phyloP scores from a whole-genome alignment of 2,797 vertebrate genomes.

The Rhodeus uyekii region DNA sequence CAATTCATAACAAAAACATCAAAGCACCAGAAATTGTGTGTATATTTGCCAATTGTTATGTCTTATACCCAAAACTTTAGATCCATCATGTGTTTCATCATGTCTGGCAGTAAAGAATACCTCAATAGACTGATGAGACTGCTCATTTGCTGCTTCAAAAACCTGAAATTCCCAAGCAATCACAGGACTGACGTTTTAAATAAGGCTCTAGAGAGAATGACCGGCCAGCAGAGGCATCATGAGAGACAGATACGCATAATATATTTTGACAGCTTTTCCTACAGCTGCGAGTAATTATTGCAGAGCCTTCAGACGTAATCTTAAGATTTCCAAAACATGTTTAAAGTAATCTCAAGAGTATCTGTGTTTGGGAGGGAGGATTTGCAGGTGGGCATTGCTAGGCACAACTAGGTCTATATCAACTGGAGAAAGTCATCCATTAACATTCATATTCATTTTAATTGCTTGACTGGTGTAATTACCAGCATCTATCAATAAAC shows the following conservation, averaged over 20 bases:
- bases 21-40: neutral
- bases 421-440: neutral
- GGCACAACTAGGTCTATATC: neutral
- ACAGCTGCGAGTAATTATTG: slow-evolving; percentile 46
- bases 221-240: slow-evolving; percentile 7
- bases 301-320: slow-evolving; percentile 42
- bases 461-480: neutral
- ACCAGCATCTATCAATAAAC: neutral
- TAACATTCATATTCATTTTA: neutral
- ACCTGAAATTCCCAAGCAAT: slow-evolving; percentile 14
- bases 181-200: slow-evolving; percentile 21
- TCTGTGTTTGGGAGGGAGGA: neutral
- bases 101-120: slow-evolving; percentile 11
- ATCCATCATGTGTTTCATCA: neutral
- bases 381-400: neutral
- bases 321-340: slow-evolving; percentile 45
- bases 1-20: neutral
- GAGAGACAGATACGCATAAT: slow-evolving; percentile 26
- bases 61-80: neutral
- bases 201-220: slow-evolving; percentile 36
- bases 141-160: slow-evolving; percentile 24
- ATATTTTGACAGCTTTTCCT: slow-evolving; percentile 48
- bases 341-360: slow-evolving; percentile 18
- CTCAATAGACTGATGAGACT: neutral
- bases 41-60: slow-evolving; percentile 1